phyloP scores from a whole-genome alignment of 2,888 invertebrate genomes.

The Euphydryas editha region DNA sequence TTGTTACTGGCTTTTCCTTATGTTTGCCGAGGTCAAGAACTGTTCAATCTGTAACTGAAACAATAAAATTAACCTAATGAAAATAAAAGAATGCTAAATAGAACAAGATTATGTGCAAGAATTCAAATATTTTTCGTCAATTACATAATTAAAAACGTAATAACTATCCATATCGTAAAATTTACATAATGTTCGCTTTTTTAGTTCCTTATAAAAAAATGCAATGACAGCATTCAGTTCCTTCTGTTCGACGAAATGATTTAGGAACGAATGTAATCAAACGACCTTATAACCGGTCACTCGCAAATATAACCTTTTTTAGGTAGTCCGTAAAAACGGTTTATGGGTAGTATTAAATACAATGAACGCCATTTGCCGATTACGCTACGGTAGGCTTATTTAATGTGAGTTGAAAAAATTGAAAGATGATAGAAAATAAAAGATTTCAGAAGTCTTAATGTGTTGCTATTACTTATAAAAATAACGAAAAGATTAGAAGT shows the following conservation, averaged over 20 bases:
- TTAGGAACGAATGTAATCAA: slow-evolving; percentile 14
- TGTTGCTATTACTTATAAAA: background rate
- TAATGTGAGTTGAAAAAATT: slow-evolving; percentile 6
- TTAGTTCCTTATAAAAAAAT: background rate
- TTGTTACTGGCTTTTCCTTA: too few relatives aligned
- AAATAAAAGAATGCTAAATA: too few relatives aligned
- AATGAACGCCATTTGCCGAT: slow-evolving; percentile 30
- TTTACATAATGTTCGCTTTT: background rate
- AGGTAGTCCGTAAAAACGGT: slow-evolving; percentile 28
- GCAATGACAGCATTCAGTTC: slow-evolving; percentile 2
- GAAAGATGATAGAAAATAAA: slow-evolving; percentile 5
- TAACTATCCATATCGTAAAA: background rate
- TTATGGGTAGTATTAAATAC: slow-evolving; percentile 32
- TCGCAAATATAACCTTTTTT: slow-evolving; percentile 30
- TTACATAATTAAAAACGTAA: background rate
- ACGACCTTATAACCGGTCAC: slow-evolving; percentile 23
- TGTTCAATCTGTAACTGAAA: too few relatives aligned
- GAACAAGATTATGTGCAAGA: background rate
- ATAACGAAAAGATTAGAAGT: background rate
- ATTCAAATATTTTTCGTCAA: background rate
- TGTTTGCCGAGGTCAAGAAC: too few relatives aligned
- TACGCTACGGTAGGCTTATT: slow-evolving; percentile 24
- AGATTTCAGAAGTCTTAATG: slow-evolving; percentile 2
- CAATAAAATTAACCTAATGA: background rate
- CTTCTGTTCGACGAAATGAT: slow-evolving; percentile 12